Evolutionary conservation across 2,113 vertebrate species (phyloP).

Genomic region (Columba livia): DNA sequence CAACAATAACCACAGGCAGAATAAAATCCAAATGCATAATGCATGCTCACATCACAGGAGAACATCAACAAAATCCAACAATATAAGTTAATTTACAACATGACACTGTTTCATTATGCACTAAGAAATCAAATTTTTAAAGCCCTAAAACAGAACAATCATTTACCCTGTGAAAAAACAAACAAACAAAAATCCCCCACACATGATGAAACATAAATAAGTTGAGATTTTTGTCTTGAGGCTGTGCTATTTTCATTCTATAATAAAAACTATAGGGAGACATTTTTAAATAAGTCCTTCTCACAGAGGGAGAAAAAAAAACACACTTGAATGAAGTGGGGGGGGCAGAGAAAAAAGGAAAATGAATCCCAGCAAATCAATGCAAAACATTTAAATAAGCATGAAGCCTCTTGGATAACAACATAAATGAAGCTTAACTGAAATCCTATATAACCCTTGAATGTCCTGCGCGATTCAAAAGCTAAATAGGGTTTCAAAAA

Average conservation of each 20-base stretch:
- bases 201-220: not conserved
- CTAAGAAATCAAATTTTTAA: slow-evolving; percentile 43
- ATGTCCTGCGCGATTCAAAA: not conserved
- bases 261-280: not conserved
- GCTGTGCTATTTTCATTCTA: not conserved
- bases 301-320: not conserved
- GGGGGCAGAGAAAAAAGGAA: not conserved
- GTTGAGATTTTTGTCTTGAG: not conserved
- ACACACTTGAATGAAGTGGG: not conserved
- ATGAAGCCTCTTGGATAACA: not conserved
- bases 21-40: slow-evolving; percentile 54
- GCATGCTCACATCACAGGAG: not conserved
- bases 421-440: not conserved
- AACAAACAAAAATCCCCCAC: not conserved
- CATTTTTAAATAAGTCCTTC: not conserved
- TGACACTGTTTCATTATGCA: slow-evolving; percentile 27
- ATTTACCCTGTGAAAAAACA: not conserved
- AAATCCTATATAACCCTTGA: not conserved
- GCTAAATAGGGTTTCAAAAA: not conserved
- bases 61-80: slow-evolving; percentile 9
- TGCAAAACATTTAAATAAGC: not conserved
- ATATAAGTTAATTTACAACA: slow-evolving; percentile 41
- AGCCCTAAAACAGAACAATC: not conserved
- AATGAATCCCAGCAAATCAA: not conserved
- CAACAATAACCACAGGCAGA: slow-evolving; percentile 17